A percentile compares a stretch with the other conserved stretches of the same genome.
Evolutionary conservation across 1,140 invertebrate genomes (phyloP).

Genomic region (Hestina assimilis): DNA sequence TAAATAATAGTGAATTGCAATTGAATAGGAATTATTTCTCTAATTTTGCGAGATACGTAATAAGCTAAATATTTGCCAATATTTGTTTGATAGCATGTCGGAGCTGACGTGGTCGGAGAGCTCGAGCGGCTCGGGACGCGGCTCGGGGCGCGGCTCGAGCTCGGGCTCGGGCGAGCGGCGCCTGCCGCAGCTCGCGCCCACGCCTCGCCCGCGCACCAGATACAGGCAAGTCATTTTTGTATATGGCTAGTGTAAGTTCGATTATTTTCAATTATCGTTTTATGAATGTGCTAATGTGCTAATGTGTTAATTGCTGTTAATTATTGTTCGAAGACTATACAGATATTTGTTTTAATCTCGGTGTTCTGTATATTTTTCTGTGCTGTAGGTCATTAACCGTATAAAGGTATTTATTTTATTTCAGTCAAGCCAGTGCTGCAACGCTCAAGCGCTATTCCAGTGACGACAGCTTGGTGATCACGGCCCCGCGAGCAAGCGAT

Average conservation of each 20-base stretch:
- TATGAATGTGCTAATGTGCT: background rate
- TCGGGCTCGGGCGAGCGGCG: constrained; percentile 55
- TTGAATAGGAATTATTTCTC: too few relatives aligned
- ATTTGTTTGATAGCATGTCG: constrained; percentile 47
- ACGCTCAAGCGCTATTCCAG: constrained; percentile 71
- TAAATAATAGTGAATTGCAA: too few relatives aligned
- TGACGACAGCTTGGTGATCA: constrained; percentile 71
- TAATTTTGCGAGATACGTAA: too few relatives aligned
- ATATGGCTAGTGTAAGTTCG: background rate
- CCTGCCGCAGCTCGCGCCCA: constrained; percentile 56
- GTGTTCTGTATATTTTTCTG: background rate
- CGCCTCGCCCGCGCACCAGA: constrained; percentile 52
- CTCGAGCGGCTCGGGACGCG: constrained; percentile 68
- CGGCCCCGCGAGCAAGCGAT: constrained; percentile 51
- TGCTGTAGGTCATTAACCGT: background rate
- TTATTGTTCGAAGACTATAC: too few relatives aligned
- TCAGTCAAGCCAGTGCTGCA: constrained; percentile 58
- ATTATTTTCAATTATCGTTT: background rate
- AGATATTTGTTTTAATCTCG: background rate
- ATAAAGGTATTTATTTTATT: constrained; percentile 16
- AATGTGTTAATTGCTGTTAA: too few relatives aligned
- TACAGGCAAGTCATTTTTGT: constrained; percentile 47
- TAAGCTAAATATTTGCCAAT: background rate
- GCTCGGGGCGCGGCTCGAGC: constrained; percentile 62
- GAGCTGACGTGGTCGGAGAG: constrained; percentile 75